phyloP scores from a whole-genome alignment of 2,888 invertebrate genomes.

The Panopea generosa region DNA sequence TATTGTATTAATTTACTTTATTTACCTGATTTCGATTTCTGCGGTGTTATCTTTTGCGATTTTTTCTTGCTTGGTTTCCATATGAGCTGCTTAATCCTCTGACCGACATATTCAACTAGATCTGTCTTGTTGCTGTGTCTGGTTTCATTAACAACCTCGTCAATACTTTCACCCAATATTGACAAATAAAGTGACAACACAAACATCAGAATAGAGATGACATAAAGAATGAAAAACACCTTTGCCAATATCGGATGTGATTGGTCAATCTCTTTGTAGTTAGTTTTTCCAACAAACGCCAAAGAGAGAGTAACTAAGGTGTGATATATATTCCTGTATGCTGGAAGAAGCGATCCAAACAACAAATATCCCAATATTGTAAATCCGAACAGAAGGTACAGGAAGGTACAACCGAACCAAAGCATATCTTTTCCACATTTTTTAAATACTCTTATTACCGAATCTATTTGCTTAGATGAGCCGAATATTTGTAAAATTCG shows the following conservation, averaged over 20 bases:
- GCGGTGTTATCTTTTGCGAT: too few relatives aligned
- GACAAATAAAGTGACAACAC: conserved; percentile 61
- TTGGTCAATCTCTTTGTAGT: conserved; percentile 64
- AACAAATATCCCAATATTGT: conserved; percentile 60
- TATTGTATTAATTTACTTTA: too few relatives aligned
- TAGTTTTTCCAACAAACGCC: conserved; percentile 68
- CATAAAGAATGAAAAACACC: conserved; percentile 69
- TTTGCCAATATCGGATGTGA: conserved; percentile 64
- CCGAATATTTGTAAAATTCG: conserved; percentile 67
- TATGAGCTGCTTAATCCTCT: conserved; percentile 13
- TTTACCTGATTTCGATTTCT: too few relatives aligned
- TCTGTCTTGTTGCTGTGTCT: conserved; percentile 25
- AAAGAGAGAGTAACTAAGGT: conserved; percentile 67
- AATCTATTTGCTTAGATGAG: conserved; percentile 59
- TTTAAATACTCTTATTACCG: conserved; percentile 31
- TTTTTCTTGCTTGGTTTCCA: conserved; percentile 16
- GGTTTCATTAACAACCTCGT: conserved; percentile 28
- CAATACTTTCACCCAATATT: conserved; percentile 40
- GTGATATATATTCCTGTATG: conserved; percentile 64
- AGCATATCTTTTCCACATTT: conserved; percentile 57
- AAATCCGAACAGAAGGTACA: conserved; percentile 66
- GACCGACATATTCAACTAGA: conserved; percentile 30
- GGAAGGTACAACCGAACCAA: conserved; percentile 68
- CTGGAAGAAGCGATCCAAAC: conserved; percentile 63
- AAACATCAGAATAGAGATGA: conserved; percentile 68